Percentiles rank a stretch among this genome's conserved stretches.
phyloP scores from a whole-genome alignment of 2,113 vertebrate species.

The Rhinichthys klamathensis region DNA sequence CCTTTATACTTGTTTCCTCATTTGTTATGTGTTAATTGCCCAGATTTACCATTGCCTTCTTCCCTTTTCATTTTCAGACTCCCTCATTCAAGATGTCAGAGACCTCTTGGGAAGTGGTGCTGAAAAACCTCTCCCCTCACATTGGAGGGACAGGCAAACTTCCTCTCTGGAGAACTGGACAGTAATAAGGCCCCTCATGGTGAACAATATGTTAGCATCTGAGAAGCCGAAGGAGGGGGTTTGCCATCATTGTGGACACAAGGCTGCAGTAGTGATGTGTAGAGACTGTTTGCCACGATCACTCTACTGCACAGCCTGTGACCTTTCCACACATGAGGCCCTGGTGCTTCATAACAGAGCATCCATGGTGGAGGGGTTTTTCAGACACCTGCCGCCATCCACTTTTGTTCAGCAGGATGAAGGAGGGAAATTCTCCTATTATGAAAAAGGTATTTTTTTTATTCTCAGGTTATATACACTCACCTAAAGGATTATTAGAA shows the following conservation, averaged over 20 bases:
- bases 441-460: background rate
- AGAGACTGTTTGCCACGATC: background rate
- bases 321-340: conserved; percentile 17
- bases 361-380: conserved; percentile 15
- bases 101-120: background rate
- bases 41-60: conserved; percentile 6
- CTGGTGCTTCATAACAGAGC: conserved; percentile 17
- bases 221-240: background rate
- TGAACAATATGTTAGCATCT: background rate
- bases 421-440: background rate
- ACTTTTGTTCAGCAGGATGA: background rate
- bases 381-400: conserved; percentile 4
- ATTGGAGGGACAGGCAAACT: conserved; percentile 10
- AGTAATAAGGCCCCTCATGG: background rate
- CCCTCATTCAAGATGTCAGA: conserved; percentile 4
- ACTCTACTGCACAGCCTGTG: background rate
- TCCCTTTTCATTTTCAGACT: conserved; percentile 3
- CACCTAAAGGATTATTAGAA: too few relatives aligned
- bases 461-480: conserved; percentile 8
- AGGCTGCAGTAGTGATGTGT: conserved; percentile 20
- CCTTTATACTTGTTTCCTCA: background rate
- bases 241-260: conserved; percentile 1
- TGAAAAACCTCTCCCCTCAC: background rate
- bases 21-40: background rate
- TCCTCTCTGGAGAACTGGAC: background rate